Percentiles rank a stretch among this genome's conserved stretches.
These are phyloP conservation scores for Oplegnathus fasciatus DNA, from an alignment of 2,113 vertebrate species.

Conservation along the genomic window DNA sequence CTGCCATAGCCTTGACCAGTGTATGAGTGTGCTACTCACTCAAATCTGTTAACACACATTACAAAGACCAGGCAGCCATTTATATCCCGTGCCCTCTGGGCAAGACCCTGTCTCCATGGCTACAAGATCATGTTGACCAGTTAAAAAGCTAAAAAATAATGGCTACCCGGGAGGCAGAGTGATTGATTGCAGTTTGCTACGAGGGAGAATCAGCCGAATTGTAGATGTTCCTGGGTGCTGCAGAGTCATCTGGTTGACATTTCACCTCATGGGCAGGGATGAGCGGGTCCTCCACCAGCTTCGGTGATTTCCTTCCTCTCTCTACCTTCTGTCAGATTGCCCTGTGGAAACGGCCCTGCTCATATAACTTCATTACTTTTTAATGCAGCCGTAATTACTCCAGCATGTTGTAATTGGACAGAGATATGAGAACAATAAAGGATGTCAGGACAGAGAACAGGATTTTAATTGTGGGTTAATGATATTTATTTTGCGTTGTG, in stretches of 20 bases:
- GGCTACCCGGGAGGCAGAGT: slow-evolving; percentile 55
- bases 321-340: slow-evolving; percentile 70
- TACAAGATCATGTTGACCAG: slow-evolving; percentile 68
- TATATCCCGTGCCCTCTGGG: slow-evolving; percentile 55
- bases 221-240: slow-evolving; percentile 44
- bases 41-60: slow-evolving; percentile 56
- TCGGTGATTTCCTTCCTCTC: slow-evolving; percentile 20
- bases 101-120: slow-evolving; percentile 69
- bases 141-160: slow-evolving; percentile 69
- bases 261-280: slow-evolving; percentile 65
- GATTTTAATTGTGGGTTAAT: slow-evolving; percentile 86
- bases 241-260: slow-evolving; percentile 70
- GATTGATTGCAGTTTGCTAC: slow-evolving; percentile 64
- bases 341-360: slow-evolving; percentile 78
- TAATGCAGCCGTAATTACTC: slow-evolving; percentile 86
- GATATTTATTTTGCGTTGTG: slow-evolving; percentile 83
- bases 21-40: slow-evolving; percentile 3
- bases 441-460: slow-evolving; percentile 80
- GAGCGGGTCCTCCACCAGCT: slow-evolving; percentile 35
- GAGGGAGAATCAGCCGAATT: slow-evolving; percentile 42
- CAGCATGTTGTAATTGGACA: slow-evolving; percentile 81
- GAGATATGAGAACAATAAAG: slow-evolving; percentile 84
- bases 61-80: slow-evolving; percentile 54
- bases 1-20: slow-evolving; percentile 16
- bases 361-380: slow-evolving; percentile 88